Percentiles rank a stretch among this genome's conserved stretches.
Evolutionary conservation across 2,888 invertebrate genomes (phyloP).

Genomic region (Heliconius charithonia): DNA sequence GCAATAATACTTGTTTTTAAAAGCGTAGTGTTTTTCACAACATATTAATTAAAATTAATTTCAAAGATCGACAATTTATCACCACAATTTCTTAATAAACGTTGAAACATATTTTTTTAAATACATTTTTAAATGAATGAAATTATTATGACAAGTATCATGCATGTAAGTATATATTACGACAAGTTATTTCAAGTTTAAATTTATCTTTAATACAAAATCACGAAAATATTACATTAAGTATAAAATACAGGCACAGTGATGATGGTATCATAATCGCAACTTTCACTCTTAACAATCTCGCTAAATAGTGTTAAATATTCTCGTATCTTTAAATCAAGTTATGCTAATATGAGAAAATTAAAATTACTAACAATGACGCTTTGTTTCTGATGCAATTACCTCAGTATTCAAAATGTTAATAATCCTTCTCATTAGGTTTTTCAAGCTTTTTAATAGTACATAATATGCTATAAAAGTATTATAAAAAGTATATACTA

Average conservation of each 20-base stretch:
- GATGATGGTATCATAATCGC: conserved; percentile 14
- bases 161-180: not conserved
- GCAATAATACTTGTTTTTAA: not conserved
- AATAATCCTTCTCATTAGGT: not conserved
- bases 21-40: not conserved
- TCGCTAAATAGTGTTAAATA: conserved; percentile 32
- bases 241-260: not conserved
- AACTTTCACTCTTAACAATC: conserved; percentile 38
- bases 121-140: not conserved
- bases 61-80: not conserved
- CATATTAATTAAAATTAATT: not conserved
- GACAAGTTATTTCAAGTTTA: not conserved
- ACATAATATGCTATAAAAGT: too few species aligned
- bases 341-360: conserved; percentile 33
- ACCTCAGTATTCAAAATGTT: not conserved
- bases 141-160: not conserved
- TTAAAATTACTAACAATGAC: conserved; percentile 9
- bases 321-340: conserved; percentile 23
- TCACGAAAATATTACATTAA: conserved; percentile 3
- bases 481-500: too few species aligned
- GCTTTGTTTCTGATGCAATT: conserved; percentile 5
- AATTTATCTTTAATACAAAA: not conserved
- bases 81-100: not conserved
- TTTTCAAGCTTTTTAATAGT: not conserved
- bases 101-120: not conserved